These are phyloP conservation scores for Iguana delicatissima DNA, from an alignment of 2,797 vertebrate genomes.

Conservation along the genomic window DNA sequence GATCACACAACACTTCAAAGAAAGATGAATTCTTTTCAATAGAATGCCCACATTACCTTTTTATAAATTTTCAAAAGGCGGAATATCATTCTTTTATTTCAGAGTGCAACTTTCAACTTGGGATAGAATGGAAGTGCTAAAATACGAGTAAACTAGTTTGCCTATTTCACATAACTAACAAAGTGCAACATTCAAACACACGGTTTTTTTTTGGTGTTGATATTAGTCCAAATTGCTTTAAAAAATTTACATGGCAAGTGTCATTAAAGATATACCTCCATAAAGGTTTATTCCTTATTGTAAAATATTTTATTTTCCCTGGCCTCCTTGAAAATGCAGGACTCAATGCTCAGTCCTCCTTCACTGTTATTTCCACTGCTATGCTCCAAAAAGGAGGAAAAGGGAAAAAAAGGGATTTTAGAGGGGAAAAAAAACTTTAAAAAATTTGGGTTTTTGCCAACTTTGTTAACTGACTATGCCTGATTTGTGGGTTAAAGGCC, in stretches of 20 bases:
- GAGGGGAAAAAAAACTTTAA: too few species aligned
- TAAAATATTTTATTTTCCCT: neutral
- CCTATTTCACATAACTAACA: neutral
- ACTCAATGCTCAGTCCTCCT: too few species aligned
- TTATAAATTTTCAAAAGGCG: neutral
- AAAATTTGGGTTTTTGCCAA: too few species aligned
- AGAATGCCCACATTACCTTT: neutral
- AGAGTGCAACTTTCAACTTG: neutral
- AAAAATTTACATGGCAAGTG: neutral
- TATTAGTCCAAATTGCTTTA: neutral
- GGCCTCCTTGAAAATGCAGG: too few species aligned
- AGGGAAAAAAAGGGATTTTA: too few species aligned
- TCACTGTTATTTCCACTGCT: too few species aligned
- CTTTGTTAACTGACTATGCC: too few species aligned
- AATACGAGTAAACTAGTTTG: neutral
- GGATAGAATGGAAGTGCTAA: neutral
- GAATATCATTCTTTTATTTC: neutral
- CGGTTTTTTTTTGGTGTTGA: too few species aligned
- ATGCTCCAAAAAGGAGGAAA: too few species aligned
- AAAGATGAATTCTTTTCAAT: slow-evolving; percentile 3
- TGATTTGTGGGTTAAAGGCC: too few species aligned
- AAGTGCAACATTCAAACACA: neutral
- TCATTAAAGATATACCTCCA: neutral
- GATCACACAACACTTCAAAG: neutral
- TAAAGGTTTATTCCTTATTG: neutral